phyloP scores from a whole-genome alignment of 2,888 invertebrate species.

The Agrilus mali region DNA sequence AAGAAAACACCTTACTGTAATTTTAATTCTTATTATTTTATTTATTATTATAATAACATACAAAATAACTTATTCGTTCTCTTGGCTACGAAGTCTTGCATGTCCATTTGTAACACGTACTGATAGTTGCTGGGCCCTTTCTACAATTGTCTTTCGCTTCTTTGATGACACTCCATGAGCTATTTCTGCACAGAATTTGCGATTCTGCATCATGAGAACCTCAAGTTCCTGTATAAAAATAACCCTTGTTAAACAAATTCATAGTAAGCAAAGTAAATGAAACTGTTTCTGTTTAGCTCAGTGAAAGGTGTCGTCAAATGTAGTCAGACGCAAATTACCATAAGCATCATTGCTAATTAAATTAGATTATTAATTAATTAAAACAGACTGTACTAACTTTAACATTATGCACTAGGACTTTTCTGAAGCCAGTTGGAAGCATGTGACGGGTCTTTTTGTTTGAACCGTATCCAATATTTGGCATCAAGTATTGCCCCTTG shows the following conservation, averaged over 20 bases:
- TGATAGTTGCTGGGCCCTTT: conserved; percentile 90
- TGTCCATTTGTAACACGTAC: conserved; percentile 93
- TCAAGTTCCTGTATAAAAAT: conserved; percentile 67
- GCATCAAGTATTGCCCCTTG: conserved; percentile 99
- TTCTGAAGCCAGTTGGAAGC: conserved; percentile 95
- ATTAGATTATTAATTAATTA: neutral
- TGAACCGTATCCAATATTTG: conserved; percentile 97
- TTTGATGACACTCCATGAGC: conserved; percentile 96
- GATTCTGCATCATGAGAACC: conserved; percentile 97
- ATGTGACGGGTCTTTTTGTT: conserved; percentile 90
- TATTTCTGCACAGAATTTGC: conserved; percentile 95
- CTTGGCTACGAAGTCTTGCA: conserved; percentile 94
- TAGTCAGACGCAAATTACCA: conserved; percentile 36
- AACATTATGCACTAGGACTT: conserved; percentile 83
- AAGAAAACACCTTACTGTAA: too few relatives aligned
- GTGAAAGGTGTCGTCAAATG: conserved; percentile 24
- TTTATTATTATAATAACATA: conserved; percentile 14
- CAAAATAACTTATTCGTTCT: conserved; percentile 74
- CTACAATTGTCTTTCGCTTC: conserved; percentile 91
- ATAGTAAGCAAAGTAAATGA: too few relatives aligned
- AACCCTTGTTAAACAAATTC: neutral
- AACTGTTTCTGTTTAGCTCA: conserved; percentile 12
- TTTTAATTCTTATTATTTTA: conserved; percentile 9
- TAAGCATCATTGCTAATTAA: conserved; percentile 25
- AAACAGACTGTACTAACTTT: conserved; percentile 41